Evolutionary conservation across 2,888 invertebrate species (phyloP), one percentile per base, ranked within the genome.

Genomic region (Agrilus cyanescens): DNA sequence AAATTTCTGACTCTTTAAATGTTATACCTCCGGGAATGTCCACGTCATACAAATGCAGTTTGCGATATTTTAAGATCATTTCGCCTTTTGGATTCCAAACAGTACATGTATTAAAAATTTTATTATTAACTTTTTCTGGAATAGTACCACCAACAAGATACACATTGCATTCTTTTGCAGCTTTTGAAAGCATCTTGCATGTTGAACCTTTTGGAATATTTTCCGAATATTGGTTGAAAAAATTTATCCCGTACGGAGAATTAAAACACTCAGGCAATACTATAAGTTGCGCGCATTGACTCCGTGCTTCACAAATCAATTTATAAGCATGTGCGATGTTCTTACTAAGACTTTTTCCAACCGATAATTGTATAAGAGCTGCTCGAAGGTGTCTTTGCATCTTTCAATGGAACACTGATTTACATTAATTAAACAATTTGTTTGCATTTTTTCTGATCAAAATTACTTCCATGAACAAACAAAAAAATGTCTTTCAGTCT

Each of bases 1-100:
- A 66, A 0, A 81, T 80, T 45, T 90, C 85, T 0, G 94, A 94
- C 63, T 96, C 95, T 57, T 85, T 85, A 61, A 95, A 95, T 1
- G 80, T 81, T 12, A 95, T 86, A 58, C 87, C 84, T 34, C 83
- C 86, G 37, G 91, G 91, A 39, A 97, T 85, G 62, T 95, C 87
- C 54, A 96, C 93, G 66, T 96, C 95, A 66, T 96, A 96, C 36
- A 96, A 73, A 66, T 96, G 96, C 61, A 93, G 74, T 75, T 96
- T 96, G 47, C 93, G 75, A 59, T 87, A 83, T 56, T 80, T 82
- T 0, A 82, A 84, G 37, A 95, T 66, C 37, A 94, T 61, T 44
- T 79, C 69, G 12, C 95, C 95, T 16, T 71, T 65, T 0, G 80
- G 78, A 57, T 78, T 78, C 83, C 86, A 95, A 2, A 91, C 79